These are phyloP conservation scores for Salvelinus namaycush DNA, from an alignment of 2,113 vertebrate species.

Conservation along the genomic window DNA sequence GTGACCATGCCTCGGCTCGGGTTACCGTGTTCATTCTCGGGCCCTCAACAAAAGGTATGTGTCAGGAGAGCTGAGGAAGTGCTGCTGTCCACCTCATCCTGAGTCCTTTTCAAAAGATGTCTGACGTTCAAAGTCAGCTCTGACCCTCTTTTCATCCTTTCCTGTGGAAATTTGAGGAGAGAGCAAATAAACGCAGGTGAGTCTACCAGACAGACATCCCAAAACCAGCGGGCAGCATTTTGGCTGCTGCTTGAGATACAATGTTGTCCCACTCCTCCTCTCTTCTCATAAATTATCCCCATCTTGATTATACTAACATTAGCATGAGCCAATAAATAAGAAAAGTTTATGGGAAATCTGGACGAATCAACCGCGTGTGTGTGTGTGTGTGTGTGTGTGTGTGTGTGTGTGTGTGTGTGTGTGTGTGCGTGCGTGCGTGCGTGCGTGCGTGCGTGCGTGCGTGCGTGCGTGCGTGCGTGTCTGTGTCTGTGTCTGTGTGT, in stretches of 20 bases:
- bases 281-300: neutral
- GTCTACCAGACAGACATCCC: neutral
- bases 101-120: constrained; percentile 32
- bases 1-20: constrained; percentile 66
- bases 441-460: neutral
- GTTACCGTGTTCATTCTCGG: constrained; percentile 64
- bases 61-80: constrained; percentile 52
- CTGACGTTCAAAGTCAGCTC: constrained; percentile 13
- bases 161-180: constrained; percentile 9
- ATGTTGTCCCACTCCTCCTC: neutral
- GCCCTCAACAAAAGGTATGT: constrained; percentile 51
- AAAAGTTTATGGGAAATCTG: neutral
- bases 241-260: neutral
- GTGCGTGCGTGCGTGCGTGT: neutral
- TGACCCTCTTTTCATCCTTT: neutral
- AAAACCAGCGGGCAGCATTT: neutral
- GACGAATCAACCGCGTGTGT: neutral
- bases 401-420: neutral
- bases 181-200: constrained; percentile 17
- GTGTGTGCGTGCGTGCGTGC: neutral
- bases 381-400: constrained; percentile 1
- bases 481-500: neutral
- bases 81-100: constrained; percentile 60
- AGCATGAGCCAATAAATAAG: neutral
- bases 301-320: neutral